A percentile compares a stretch with the other conserved stretches of the same genome.
phyloP scores from a whole-genome alignment of 2,113 vertebrate species.

The Oryzias melastigma region DNA sequence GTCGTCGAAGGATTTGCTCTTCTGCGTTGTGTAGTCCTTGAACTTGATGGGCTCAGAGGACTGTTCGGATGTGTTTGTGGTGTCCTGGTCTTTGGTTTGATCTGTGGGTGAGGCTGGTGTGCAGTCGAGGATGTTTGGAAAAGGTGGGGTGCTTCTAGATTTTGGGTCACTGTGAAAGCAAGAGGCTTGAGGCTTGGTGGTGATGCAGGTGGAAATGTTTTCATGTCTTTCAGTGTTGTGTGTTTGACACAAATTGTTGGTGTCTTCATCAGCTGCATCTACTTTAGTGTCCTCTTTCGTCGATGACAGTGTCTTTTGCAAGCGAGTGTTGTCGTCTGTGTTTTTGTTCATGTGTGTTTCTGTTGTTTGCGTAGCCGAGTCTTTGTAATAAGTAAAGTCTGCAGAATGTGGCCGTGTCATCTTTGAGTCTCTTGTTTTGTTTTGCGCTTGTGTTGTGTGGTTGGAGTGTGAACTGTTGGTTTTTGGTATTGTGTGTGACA shows the following conservation, averaged over 20 bases:
- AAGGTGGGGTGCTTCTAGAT: slow-evolving; percentile 37
- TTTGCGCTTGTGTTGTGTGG: slow-evolving; percentile 34
- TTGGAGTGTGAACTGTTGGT: slow-evolving; percentile 55
- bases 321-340: slow-evolving; percentile 17
- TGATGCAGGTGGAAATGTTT: slow-evolving; percentile 9
- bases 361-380: slow-evolving; percentile 66
- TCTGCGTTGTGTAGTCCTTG: slow-evolving; percentile 51
- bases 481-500: slow-evolving; percentile 71
- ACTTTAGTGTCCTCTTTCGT: slow-evolving; percentile 21
- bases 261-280: slow-evolving; percentile 28
- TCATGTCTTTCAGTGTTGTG: slow-evolving; percentile 33
- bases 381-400: slow-evolving; percentile 58
- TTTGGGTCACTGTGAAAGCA: slow-evolving; percentile 33
- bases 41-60: slow-evolving; percentile 32
- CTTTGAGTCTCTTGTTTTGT: slow-evolving; percentile 42
- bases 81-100: slow-evolving; percentile 50
- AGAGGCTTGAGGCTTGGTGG: slow-evolving; percentile 36
- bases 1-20: slow-evolving; percentile 54
- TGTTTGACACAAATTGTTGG: slow-evolving; percentile 6
- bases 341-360: slow-evolving; percentile 28
- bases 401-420: slow-evolving; percentile 60
- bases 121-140: slow-evolving; percentile 30
- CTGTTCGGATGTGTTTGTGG: slow-evolving; percentile 13
- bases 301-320: slow-evolving; percentile 20
- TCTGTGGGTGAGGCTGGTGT: slow-evolving; percentile 44